Conservation (phyloP, 2,113 vertebrate genomes). For the Diglossa brunneiventris region DNA sequence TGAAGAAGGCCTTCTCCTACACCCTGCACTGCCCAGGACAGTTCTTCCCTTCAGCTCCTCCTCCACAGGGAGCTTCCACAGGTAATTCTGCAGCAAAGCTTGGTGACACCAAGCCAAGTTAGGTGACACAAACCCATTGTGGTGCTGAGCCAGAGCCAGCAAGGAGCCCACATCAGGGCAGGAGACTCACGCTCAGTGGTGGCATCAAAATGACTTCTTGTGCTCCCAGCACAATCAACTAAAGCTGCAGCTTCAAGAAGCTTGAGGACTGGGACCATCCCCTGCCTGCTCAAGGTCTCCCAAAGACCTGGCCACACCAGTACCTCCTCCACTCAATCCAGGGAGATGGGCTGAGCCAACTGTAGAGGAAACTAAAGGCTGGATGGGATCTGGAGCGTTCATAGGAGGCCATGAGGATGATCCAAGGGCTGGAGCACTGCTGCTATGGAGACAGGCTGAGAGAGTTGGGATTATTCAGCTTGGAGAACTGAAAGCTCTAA, state of each 20-base stretch:
- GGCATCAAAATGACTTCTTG: background rate
- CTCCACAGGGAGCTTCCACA: background rate
- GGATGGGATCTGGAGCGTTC: background rate
- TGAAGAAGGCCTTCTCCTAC: background rate
- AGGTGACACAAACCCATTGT: background rate
- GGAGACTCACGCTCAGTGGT: fast-evolving
- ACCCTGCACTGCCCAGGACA: background rate
- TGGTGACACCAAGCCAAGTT: background rate
- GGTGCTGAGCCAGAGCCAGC: background rate
- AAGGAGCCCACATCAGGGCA: background rate
- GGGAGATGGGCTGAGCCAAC: background rate
- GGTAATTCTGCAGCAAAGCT: background rate
- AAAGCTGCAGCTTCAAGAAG: background rate
- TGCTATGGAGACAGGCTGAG: background rate
- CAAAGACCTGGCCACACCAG: background rate
- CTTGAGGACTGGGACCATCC: background rate
- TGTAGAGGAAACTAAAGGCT: background rate
- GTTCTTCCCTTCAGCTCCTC: background rate
- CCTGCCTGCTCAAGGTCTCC: background rate
- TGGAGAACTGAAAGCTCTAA: background rate
- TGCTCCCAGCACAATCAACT: background rate
- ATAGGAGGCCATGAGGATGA: background rate
- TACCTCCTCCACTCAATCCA: background rate
- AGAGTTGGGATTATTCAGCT: background rate
- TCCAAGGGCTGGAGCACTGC: background rate